Evolutionary conservation across 2,888 invertebrate genomes (phyloP).

Genomic region (Cephus sareptanus): DNA sequence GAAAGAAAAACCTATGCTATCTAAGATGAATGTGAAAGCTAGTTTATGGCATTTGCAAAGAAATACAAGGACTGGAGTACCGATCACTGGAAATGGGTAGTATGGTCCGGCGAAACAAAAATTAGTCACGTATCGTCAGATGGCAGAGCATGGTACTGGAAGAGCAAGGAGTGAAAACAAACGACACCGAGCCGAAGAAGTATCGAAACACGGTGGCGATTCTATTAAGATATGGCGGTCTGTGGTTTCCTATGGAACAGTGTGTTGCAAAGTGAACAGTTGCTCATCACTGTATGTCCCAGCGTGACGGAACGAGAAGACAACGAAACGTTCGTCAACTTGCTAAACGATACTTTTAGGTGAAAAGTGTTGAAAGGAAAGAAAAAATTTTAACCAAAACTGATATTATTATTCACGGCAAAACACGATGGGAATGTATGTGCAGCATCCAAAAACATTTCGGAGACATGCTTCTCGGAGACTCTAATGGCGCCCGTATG

Average conservation of each 20-base stretch:
- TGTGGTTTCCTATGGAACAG: conserved; percentile 9
- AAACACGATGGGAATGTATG: background rate
- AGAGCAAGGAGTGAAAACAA: conserved; percentile 23
- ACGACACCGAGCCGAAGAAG: conserved; percentile 23
- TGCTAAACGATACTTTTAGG: too few species aligned
- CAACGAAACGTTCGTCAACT: too few species aligned
- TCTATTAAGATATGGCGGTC: conserved; percentile 23
- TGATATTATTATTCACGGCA: background rate
- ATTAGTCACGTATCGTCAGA: conserved; percentile 29
- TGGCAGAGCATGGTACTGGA: conserved; percentile 27
- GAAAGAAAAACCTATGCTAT: conserved; percentile 18
- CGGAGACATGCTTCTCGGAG: background rate
- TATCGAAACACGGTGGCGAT: conserved; percentile 27
- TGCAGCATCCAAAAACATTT: background rate
- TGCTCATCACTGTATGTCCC: too few species aligned
- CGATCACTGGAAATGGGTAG: conserved; percentile 29
- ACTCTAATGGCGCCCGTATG: background rate
- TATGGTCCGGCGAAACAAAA: conserved; percentile 29
- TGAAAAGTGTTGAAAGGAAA: too few species aligned
- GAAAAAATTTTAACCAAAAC: background rate
- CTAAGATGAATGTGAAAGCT: conserved; percentile 18
- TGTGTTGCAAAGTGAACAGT: too few species aligned
- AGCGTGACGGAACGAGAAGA: background rate
- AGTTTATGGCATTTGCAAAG: conserved; percentile 28
- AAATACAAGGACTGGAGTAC: conserved; percentile 27